Percentiles rank a stretch among this genome's conserved stretches.
These are phyloP conservation scores for Drosophila recens DNA, from an alignment of 2,888 invertebrate genomes.

Conservation along the genomic window DNA sequence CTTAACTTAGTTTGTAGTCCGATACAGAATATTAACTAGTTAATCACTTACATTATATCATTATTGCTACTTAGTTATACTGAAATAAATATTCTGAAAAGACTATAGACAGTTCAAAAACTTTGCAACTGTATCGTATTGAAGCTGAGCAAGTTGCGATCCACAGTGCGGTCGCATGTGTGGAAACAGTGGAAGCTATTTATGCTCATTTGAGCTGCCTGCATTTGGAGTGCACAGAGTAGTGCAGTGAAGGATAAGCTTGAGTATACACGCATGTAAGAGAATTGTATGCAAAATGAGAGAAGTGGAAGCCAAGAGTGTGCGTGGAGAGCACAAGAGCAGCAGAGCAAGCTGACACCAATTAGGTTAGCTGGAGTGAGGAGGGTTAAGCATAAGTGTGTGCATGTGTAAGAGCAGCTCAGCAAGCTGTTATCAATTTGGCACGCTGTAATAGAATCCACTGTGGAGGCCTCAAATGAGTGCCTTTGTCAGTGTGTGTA, in stretches of 20 bases:
- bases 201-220: background rate
- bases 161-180: background rate
- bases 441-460: background rate
- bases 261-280: background rate
- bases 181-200: background rate
- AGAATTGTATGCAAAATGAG: background rate
- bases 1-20: too few relatives aligned
- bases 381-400: background rate
- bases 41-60: too few relatives aligned
- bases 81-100: too few relatives aligned
- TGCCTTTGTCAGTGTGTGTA: background rate
- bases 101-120: too few relatives aligned
- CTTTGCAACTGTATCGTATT: too few relatives aligned
- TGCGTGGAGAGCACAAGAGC: background rate
- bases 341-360: background rate
- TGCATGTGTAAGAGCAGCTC: background rate
- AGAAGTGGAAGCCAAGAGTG: background rate
- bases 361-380: background rate
- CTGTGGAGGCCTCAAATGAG: background rate
- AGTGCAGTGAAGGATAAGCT: background rate
- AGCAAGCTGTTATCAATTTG: background rate
- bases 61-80: too few relatives aligned
- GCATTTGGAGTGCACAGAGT: background rate
- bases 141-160: background rate
- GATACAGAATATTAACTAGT: too few relatives aligned